phyloP scores from a whole-genome alignment of 2,888 invertebrate genomes.

The Tiliacea aurago region DNA sequence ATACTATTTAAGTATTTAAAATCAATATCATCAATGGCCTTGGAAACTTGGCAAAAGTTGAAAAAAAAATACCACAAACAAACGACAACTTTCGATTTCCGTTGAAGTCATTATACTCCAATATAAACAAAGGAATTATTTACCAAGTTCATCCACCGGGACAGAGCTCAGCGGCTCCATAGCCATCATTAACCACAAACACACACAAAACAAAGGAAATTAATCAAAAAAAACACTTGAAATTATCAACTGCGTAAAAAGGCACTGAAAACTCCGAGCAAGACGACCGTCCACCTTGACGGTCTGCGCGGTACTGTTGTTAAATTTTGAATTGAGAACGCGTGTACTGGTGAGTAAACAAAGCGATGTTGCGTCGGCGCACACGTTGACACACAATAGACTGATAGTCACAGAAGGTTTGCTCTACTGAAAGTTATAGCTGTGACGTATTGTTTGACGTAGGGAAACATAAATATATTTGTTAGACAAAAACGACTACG shows the following conservation, averaged over 20 bases:
- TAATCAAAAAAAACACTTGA: slow-evolving; percentile 20
- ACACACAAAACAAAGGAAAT: slow-evolving; percentile 33
- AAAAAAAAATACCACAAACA: background rate
- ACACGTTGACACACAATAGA: slow-evolving; percentile 57
- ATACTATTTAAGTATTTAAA: slow-evolving; percentile 6
- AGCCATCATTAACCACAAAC: slow-evolving; percentile 52
- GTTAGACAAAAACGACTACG: background rate
- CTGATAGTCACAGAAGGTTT: slow-evolving; percentile 52
- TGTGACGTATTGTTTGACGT: slow-evolving; percentile 33
- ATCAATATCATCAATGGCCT: background rate
- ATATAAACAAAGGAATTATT: slow-evolving; percentile 52
- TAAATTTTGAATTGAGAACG: slow-evolving; percentile 76
- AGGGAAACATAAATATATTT: slow-evolving; percentile 16
- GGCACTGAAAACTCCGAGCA: slow-evolving; percentile 4
- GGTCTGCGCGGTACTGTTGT: slow-evolving; percentile 75
- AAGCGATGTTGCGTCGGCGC: slow-evolving; percentile 68
- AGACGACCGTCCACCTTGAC: slow-evolving; percentile 73
- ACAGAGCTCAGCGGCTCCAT: slow-evolving; percentile 65
- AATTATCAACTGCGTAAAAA: slow-evolving; percentile 58
- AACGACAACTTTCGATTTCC: slow-evolving; percentile 47
- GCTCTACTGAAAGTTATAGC: slow-evolving; percentile 31
- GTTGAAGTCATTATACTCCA: slow-evolving; percentile 36
- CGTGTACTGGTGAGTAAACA: slow-evolving; percentile 67
- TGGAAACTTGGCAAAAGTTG: slow-evolving; percentile 34
- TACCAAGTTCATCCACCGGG: slow-evolving; percentile 67